phyloP scores from a whole-genome alignment of 1,140 invertebrate species.

The Condylostylus longicornis region DNA sequence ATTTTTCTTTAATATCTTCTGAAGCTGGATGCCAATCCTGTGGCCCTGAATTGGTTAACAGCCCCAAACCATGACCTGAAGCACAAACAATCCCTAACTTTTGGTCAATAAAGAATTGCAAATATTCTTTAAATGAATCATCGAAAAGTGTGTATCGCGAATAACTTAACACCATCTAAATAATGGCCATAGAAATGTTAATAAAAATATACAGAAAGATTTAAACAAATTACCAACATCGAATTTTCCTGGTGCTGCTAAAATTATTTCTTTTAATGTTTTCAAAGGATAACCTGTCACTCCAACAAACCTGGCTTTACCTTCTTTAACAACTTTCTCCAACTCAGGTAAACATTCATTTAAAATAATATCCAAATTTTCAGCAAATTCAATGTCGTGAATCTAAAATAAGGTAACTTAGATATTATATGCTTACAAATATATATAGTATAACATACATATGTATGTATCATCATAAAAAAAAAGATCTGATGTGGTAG shows the following conservation, averaged over 20 bases:
- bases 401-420: constrained; percentile 43
- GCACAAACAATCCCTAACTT: constrained; percentile 72
- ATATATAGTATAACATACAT: no score
- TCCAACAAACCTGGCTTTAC: constrained; percentile 71
- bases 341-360: constrained; percentile 76
- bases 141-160: constrained; percentile 66
- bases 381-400: constrained; percentile 82
- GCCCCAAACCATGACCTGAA: constrained; percentile 61
- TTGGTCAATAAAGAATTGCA: constrained; percentile 53
- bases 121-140: constrained; percentile 52
- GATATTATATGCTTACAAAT: no score
- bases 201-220: constrained; percentile 11
- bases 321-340: constrained; percentile 51
- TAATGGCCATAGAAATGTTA: not conserved
- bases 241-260: constrained; percentile 32
- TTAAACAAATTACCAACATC: constrained; percentile 13
- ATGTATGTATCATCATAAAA: no score
- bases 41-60: constrained; percentile 60
- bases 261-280: constrained; percentile 54
- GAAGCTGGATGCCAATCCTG: constrained; percentile 71
- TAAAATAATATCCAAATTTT: constrained; percentile 57
- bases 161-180: constrained; percentile 66
- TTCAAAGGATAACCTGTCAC: constrained; percentile 76
- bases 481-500: no score
- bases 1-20: constrained; percentile 48